These are phyloP conservation scores for Melinaea marsaeus DNA, from an alignment of 2,888 invertebrate genomes.

Conservation along the genomic window DNA sequence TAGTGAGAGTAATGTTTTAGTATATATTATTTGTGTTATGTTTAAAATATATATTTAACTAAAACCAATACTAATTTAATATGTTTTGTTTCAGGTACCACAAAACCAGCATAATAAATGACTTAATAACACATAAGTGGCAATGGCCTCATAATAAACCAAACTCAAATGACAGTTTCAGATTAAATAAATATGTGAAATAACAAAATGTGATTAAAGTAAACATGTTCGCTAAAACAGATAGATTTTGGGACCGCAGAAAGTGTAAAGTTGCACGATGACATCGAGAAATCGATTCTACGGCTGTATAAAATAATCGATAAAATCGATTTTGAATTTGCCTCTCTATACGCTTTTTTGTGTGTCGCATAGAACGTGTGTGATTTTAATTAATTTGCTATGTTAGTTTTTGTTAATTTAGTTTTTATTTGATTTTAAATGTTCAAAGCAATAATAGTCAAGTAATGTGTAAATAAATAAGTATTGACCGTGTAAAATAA, in stretches of 20 bases:
- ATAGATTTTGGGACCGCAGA: slow-evolving; percentile 67
- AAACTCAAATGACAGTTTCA: slow-evolving; percentile 33
- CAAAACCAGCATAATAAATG: slow-evolving; percentile 43
- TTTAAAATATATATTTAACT: too few species aligned
- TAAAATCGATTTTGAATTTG: slow-evolving; percentile 39
- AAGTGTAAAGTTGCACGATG: slow-evolving; percentile 61
- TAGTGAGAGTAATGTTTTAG: too few species aligned
- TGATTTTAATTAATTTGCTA: slow-evolving; percentile 54
- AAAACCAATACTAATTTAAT: slow-evolving; percentile 7
- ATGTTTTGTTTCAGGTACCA: slow-evolving; percentile 57
- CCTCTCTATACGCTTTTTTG: slow-evolving; percentile 64
- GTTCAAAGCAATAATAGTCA: slow-evolving; percentile 57
- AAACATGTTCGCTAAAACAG: slow-evolving; percentile 64
- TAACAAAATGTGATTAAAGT: slow-evolving; percentile 39
- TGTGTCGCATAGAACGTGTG: slow-evolving; percentile 53
- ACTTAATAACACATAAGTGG: slow-evolving; percentile 11
- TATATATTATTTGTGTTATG: too few species aligned
- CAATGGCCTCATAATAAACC: not conserved
- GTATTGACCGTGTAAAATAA: slow-evolving; percentile 2
- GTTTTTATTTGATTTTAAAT: slow-evolving; percentile 33
- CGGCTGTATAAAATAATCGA: slow-evolving; percentile 59
- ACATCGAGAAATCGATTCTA: slow-evolving; percentile 48
- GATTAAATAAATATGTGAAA: slow-evolving; percentile 30
- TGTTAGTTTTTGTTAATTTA: slow-evolving; percentile 35
- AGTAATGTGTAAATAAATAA: slow-evolving; percentile 34